A percentile compares a stretch with the other conserved stretches of the same genome.
Evolutionary conservation across 2,888 invertebrate species (phyloP).

Genomic region (Melolontha melolontha): DNA sequence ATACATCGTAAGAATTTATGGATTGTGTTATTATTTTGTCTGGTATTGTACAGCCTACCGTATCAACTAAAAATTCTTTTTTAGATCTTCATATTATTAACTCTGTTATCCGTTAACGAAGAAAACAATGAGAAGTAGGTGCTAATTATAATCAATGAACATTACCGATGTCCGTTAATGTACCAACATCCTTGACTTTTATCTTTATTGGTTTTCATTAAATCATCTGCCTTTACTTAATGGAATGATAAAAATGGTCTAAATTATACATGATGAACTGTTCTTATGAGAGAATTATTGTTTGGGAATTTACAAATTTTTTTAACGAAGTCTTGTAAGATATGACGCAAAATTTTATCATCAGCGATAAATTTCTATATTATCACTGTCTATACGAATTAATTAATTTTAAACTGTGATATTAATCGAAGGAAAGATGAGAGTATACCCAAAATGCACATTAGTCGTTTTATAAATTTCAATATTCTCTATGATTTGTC

Average conservation of each 20-base stretch:
- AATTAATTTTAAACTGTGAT: not conserved
- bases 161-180: not conserved
- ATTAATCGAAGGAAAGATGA: not conserved
- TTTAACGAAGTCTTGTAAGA: not conserved
- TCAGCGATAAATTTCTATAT: too few relatives aligned
- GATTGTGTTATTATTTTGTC: too few relatives aligned
- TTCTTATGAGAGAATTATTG: too few relatives aligned
- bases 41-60: too few relatives aligned
- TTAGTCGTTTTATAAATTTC: not conserved
- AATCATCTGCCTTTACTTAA: not conserved
- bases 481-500: not conserved
- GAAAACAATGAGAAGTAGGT: slow-evolving; percentile 4
- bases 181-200: slow-evolving; percentile 8
- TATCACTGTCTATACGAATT: too few relatives aligned
- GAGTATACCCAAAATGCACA: not conserved
- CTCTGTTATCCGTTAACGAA: not conserved
- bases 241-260: not conserved
- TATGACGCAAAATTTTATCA: too few relatives aligned
- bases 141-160: slow-evolving; percentile 5
- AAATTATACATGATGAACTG: not conserved
- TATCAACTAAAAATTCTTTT: too few relatives aligned
- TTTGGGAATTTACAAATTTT: too few relatives aligned
- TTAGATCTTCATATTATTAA: too few relatives aligned
- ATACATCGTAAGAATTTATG: too few relatives aligned
- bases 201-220: slow-evolving; percentile 19